Base-by-base conservation (phyloP, 2,797 vertebrate species). In the Psittacula derbiana region DNA sequence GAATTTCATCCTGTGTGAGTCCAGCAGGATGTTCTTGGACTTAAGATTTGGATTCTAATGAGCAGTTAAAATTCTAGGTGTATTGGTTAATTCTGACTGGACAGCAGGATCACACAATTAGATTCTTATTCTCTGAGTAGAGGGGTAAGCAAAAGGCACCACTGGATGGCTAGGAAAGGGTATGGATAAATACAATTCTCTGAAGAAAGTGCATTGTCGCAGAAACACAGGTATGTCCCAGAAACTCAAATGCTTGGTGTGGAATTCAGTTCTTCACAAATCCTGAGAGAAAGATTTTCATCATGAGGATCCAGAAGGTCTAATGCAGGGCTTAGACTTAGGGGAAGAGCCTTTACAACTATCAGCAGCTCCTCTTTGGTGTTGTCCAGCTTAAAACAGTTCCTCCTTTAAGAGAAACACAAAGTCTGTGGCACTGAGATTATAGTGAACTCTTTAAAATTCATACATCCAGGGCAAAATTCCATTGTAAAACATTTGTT, bases 1-100 rank as follows among this genome's bases (percentile, higher is more conserved):
- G 88, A 96, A 96, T 97, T 96, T 88, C 86, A 73, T 44, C 80
- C 78, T 67, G 71, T 92, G 71, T 28, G 67, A 93, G 84, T 95
- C 78, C 92, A 97, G 86, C 88, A 87, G 88, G 90, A 95, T 91
- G 93, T 97, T 93, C 94, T 95, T 97, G 95, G 94, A 95, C 93
- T 92, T 93, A 41, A 49, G 55, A 52, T 89, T 76, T 82, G 74
- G 80, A 27, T 94, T 87, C 40, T 86, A 92, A 90, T 20, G 78
- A 93, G 67, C 83, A 71, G 92, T 89, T 87, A 60, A 91, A 96
- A 93, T 94, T 93, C 88, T 96, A 95, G 92, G 93, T 78, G 16
- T 92, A 44, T 55, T 94, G 86, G 86, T 95, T 93, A 93, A 87
- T 95, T 94, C 86, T 90, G 83, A 90, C 93, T 4, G 80, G 65